These are phyloP conservation scores for Platerodrilus igneus DNA, from an alignment of 2,888 invertebrate genomes.

Conservation along the genomic window DNA sequence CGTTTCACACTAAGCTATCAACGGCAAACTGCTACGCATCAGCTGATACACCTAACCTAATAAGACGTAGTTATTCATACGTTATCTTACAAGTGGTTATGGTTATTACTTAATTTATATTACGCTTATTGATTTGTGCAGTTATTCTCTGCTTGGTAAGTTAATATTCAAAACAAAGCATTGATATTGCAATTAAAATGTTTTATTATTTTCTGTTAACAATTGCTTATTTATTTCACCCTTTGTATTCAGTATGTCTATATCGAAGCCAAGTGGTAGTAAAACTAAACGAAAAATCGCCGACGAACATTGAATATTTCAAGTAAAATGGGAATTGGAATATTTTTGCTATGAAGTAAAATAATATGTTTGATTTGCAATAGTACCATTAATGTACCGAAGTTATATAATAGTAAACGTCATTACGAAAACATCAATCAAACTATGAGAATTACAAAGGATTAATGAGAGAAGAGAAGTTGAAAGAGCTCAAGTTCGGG, in stretches of 20 bases:
- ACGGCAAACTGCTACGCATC: too few species aligned
- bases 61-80: too few species aligned
- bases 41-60: too few species aligned
- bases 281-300: conserved; percentile 6
- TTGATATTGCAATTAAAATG: too few species aligned
- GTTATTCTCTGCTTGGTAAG: too few species aligned
- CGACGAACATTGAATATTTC: conserved; percentile 2
- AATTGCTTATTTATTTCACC: not conserved
- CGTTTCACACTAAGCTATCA: too few species aligned
- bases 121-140: too few species aligned
- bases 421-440: too few species aligned
- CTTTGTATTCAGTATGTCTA: conserved; percentile 7
- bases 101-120: too few species aligned
- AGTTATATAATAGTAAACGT: conserved; percentile 27
- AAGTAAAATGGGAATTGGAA: conserved; percentile 6
- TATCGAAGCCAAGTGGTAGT: conserved; percentile 8
- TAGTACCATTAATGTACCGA: conserved; percentile 25
- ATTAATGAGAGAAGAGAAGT: conserved; percentile 28
- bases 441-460: conserved; percentile 26
- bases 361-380: conserved; percentile 6
- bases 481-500: conserved; percentile 25
- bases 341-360: conserved; percentile 8
- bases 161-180: too few species aligned
- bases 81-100: too few species aligned
- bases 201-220: conserved; percentile 3